phyloP scores from a whole-genome alignment of 2,797 vertebrate species.

The Galagoides demidoff region DNA sequence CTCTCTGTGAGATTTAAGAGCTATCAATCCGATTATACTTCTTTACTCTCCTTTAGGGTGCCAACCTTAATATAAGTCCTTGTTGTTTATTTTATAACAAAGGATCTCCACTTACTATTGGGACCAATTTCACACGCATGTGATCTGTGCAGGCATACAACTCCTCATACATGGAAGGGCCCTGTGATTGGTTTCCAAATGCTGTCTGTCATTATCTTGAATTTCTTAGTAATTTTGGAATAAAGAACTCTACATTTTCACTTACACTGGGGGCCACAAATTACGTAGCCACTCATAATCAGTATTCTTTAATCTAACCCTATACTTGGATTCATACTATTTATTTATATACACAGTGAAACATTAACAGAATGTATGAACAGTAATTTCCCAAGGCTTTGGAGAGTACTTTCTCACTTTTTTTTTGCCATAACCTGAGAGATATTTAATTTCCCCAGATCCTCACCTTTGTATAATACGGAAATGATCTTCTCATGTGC shows the following conservation, averaged over 20 bases:
- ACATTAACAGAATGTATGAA: background rate
- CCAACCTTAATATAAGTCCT: background rate
- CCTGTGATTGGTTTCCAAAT: background rate
- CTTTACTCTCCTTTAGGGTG: background rate
- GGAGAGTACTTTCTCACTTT: background rate
- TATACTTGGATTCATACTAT: background rate
- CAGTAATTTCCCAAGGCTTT: background rate
- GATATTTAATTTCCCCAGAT: background rate
- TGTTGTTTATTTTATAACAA: background rate
- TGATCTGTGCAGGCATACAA: background rate
- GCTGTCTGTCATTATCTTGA: background rate
- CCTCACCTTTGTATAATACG: background rate
- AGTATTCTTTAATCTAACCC: background rate
- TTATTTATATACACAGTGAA: background rate
- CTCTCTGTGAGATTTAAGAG: background rate
- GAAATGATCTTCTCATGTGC: background rate
- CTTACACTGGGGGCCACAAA: background rate
- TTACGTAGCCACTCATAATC: background rate
- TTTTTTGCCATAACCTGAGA: background rate
- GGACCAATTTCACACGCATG: background rate
- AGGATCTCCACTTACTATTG: background rate
- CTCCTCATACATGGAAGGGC: background rate
- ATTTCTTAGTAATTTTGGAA: background rate
- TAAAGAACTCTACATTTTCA: background rate
- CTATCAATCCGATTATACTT: background rate